Base-by-base conservation (phyloP, 2,113 vertebrate species). In the Redunca redunca region DNA sequence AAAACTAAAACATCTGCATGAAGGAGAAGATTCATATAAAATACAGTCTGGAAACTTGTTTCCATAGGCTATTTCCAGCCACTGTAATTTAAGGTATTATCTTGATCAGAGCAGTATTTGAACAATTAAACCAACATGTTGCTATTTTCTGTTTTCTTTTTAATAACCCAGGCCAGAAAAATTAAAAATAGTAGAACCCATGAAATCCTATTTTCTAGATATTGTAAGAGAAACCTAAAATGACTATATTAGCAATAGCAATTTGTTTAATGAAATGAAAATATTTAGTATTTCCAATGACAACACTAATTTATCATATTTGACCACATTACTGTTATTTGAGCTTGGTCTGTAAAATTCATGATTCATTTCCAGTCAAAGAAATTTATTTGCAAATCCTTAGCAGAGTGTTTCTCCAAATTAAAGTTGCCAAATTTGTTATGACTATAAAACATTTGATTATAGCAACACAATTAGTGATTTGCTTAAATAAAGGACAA, bases 401-500 rank as follows among this genome's bases (percentile, higher is more conserved):
- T 80, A 64, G 19, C 30, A 93, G 52, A 77, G 0, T 88, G 8
- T 74, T 85, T 92, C 30, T 74, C 12, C 86, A 88, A 81, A 62
- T 43, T 30, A n/a, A 86, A 96, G 92, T 86, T 2, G 28, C 40
- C 57, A 81, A 77, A 53, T 91, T 77, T 52, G 40, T 14, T 67
- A 82, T 77, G 48, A 64, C 30, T 83, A 13, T 71, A 87, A 86
- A 62, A 62, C 5, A 30, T 52, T 62, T 93, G 67, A 80, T 96
- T 58, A 85, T 25, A 91, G 71, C n/a, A 74, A 52, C 58, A 40
- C 57, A 91, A 83, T 81, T 57, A 91, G 78, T 89, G 67, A 57
- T 67, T 83, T 95, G 62, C 53, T 92, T 62, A 97, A 96, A 50
- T 57, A 25, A 94, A 80, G 81, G 88, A 87, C 14, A 95, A 90